phyloP scores from a whole-genome alignment of 1,140 invertebrate genomes.

The Pentalonia nigronervosa region DNA sequence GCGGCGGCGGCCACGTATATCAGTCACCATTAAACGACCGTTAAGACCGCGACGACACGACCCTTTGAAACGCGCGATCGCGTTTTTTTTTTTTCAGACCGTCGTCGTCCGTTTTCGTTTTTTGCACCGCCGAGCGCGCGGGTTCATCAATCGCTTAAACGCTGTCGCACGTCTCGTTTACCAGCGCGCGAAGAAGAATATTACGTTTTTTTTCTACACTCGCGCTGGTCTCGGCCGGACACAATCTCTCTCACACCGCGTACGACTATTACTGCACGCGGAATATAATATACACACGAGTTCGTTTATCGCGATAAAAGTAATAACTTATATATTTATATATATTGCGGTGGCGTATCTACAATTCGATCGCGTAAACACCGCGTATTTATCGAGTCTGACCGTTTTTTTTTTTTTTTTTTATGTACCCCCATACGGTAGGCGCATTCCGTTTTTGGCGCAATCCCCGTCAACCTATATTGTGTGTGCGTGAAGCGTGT shows the following conservation, averaged over 20 bases:
- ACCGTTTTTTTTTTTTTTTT: no score
- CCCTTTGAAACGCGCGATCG: neutral
- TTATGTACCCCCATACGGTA: neutral
- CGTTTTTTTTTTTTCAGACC: neutral
- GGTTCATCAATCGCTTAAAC: constrained; percentile 39
- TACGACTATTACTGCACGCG: neutral
- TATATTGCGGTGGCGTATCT: neutral
- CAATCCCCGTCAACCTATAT: neutral
- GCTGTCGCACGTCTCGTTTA: constrained; percentile 27
- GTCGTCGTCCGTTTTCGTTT: neutral
- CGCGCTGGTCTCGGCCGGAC: neutral
- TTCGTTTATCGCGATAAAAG: neutral
- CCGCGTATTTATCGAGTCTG: neutral
- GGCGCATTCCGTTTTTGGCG: neutral
- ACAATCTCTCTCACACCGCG: neutral
- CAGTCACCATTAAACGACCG: constrained; percentile 14
- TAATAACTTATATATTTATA: neutral
- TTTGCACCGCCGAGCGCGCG: neutral
- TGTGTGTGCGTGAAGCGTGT: neutral
- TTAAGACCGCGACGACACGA: neutral
- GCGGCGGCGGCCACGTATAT: neutral
- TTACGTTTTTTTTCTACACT: constrained; percentile 42
- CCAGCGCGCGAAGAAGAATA: constrained; percentile 35
- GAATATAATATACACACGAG: neutral
- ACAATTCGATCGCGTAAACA: neutral